Base-by-base conservation (phyloP, 2,888 invertebrate genomes). In the Leucoptera coffeella region DNA sequence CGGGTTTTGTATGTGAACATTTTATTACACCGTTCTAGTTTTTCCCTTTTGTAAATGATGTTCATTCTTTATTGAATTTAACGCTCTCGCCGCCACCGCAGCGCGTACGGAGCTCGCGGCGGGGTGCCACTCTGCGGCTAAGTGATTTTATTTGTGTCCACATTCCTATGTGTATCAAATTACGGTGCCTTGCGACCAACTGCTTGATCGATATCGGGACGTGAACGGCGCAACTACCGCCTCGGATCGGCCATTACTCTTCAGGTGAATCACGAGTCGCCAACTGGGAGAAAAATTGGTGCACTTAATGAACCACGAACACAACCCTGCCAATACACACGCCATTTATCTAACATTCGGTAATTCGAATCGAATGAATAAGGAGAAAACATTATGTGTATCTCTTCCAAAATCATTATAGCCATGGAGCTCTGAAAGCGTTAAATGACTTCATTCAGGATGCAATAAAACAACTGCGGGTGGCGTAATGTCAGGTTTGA, bases 61-160 rank as follows among this genome's bases (percentile, higher is more conserved):
- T 43, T 37, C 41, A 48, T 55, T 47, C 42, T 50, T 54, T 53
- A 55, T 57, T 50, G 48, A 50, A 53, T 57, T 53, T 50, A 39
- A 40, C 45, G 44, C 44, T 42, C 27, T 22, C 26, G 22, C 12
- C 6, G 11, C 11, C 7, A 11, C 5, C 12, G 12, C 6, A 22
- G 54, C 47, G 34, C 51, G 54, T 50, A 46, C 56, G 51, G 55
- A 37, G 42, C 69, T 31, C 69, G 38, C 69, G 38, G 44, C 60
- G 51, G 64, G 69, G 53, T 46, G 56, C 67, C 69, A 62, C 64
- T 64, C 59, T 38, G 40, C 46, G 39, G 43, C 60, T 67, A 69
- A 69, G 69, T 69, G 69, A 67, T 65, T 69, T 67, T 65, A 64
- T 69, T 67, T 65, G 65, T 61, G 67, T 57, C 58, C 62, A 62